Conservation (phyloP, 2,113 vertebrate genomes). For the Dryoscopus gambensis region DNA sequence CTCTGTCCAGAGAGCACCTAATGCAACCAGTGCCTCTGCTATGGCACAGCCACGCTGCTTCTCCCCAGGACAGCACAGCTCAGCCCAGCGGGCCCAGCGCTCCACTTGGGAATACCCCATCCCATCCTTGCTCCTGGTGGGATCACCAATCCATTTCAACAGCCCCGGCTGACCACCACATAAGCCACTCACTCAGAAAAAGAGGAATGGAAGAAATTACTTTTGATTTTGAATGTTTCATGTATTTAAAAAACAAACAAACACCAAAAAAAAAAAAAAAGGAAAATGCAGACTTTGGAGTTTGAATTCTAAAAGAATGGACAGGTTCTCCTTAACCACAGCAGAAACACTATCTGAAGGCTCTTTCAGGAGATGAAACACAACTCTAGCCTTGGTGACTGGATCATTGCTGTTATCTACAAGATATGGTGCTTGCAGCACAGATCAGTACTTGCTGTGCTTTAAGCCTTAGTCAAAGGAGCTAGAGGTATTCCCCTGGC, state of each 20-base stretch:
- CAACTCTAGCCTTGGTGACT: background rate
- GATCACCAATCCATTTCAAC: background rate
- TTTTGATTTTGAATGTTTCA: background rate
- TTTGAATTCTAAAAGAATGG: background rate
- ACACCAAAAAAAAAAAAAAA: background rate
- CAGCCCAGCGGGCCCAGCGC: rapidly evolving
- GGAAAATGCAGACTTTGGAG: background rate
- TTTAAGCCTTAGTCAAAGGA: background rate
- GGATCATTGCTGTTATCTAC: background rate
- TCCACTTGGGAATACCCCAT: rapidly evolving
- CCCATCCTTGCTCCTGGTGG: background rate
- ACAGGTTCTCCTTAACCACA: background rate
- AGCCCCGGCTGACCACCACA: background rate
- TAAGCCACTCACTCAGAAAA: background rate
- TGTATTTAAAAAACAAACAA: too few relatives aligned
- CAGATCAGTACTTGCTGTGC: background rate
- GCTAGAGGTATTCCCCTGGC: background rate
- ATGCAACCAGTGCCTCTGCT: background rate
- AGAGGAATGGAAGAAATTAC: background rate
- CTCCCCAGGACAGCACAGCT: background rate
- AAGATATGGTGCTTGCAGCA: background rate
- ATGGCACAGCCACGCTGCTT: background rate
- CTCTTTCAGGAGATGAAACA: background rate
- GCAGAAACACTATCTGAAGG: background rate
- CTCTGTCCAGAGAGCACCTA: background rate